Conservation (phyloP, 2,113 vertebrate genomes). For the Cyprinodon variegatus region DNA sequence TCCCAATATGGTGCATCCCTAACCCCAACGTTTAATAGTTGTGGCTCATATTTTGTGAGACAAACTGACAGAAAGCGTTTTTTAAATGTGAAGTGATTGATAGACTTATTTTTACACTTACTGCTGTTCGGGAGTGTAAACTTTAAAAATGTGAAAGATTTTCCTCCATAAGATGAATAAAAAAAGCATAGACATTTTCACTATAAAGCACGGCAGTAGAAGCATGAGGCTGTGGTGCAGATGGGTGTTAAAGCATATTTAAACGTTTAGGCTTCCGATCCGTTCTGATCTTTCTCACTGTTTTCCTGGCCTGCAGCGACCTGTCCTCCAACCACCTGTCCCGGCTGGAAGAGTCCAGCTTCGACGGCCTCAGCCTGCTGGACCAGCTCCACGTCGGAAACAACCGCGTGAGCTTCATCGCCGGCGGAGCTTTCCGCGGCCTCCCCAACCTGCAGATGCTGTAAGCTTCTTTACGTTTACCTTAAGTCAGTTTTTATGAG, state of each 20-base stretch:
- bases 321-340: conserved; percentile 90
- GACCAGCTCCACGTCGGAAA: conserved; percentile 88
- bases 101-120: too few species aligned
- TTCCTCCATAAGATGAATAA: too few species aligned
- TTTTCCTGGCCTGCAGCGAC: conserved; percentile 78
- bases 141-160: too few species aligned
- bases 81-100: background rate
- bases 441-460: conserved; percentile 89
- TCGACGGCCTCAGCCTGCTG: conserved; percentile 88
- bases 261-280: too few species aligned
- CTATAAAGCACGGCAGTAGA: too few species aligned
- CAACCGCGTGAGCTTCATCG: conserved; percentile 94
- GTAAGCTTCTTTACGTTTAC: conserved; percentile 75
- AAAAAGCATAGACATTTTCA: too few species aligned
- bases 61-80: background rate
- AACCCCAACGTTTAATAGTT: background rate
- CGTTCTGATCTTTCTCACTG: background rate
- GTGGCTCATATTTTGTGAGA: background rate
- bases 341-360: conserved; percentile 93
- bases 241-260: too few species aligned
- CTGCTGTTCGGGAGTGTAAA: too few species aligned
- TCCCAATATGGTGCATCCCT: conserved; percentile 25
- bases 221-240: too few species aligned
- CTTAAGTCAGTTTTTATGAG: background rate
- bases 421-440: conserved; percentile 93